phyloP scores from a whole-genome alignment of 2,888 invertebrate genomes.

The Drosophila flavopinicola region DNA sequence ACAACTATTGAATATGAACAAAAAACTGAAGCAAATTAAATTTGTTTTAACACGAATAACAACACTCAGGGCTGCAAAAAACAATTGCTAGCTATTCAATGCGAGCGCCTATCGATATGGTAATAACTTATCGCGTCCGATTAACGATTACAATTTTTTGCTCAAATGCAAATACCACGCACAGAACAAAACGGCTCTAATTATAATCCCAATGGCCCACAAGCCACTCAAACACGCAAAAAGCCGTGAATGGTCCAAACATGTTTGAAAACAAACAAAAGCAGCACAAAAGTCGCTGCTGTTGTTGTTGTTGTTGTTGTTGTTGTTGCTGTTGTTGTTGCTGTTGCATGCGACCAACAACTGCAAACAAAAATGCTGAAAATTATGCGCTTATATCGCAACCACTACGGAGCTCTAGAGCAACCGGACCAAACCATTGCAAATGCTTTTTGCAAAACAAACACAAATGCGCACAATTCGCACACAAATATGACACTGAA shows the following conservation, averaged over 20 bases:
- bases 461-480: slow-evolving; percentile 36
- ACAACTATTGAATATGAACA: too few species aligned
- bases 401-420: slow-evolving; percentile 23
- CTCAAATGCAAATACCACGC: background rate
- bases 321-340: slow-evolving; percentile 1
- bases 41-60: too few species aligned
- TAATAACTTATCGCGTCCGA: too few species aligned
- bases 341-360: slow-evolving; percentile 29
- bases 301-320: background rate
- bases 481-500: slow-evolving; percentile 73
- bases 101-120: too few species aligned
- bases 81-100: too few species aligned
- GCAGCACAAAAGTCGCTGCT: slow-evolving; percentile 1
- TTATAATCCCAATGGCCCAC: slow-evolving; percentile 27
- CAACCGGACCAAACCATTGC: slow-evolving; percentile 2
- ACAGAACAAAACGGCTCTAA: slow-evolving; percentile 14
- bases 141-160: too few species aligned
- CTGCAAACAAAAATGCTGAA: slow-evolving; percentile 60
- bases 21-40: too few species aligned
- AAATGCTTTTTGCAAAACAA: slow-evolving; percentile 61
- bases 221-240: slow-evolving; percentile 36
- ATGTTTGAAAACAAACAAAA: slow-evolving; percentile 39
- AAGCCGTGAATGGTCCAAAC: slow-evolving; percentile 47
- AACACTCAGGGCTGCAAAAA: too few species aligned
- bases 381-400: slow-evolving; percentile 62